Base-by-base conservation (phyloP, 2,113 vertebrate genomes). In the Empidonax alnorum region DNA sequence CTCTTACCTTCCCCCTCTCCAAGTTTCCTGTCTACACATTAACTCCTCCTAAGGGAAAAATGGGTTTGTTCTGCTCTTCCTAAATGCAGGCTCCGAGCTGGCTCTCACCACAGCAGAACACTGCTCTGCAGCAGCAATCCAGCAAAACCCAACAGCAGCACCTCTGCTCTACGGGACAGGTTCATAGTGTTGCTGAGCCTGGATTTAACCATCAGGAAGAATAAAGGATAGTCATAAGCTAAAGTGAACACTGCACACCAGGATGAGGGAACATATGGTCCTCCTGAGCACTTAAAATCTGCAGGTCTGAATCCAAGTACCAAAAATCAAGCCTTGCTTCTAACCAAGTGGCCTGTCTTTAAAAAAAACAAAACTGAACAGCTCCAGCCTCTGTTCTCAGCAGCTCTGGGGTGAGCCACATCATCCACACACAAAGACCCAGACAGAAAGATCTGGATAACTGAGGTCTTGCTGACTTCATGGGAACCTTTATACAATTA, bases 241-340 rank as follows among this genome's bases (percentile, higher is more conserved):
- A 6, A 52, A 76, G 71, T 23, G 69, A 69, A 62, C 74, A n/a
- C 14, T 5, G 4, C 37, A 41, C 56, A 12, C 53, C 1, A 5
- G 75, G 50, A 63, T 1, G 14, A 68, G 58, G 66, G 87, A 47
- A 44, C 0, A 0, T 7, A 7, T 11, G 61, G 56, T 56, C 47
- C 58, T 74, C 56, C 9, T 42, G 50, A 92, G 72, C 75, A 21
- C 50, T 77, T 55, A 24, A 20, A 42, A 42, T 30, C 71, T 55
- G 89, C 65, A 81, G 47, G 30, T 75, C 76, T 87, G 89, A 91
- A 35, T 72, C 47, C 4, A 93, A 88, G 94, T 94, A 96, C 87
- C 95, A 95, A 62, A 93, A 86, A 7, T 9, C 76, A 74, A 84
- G 61, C 65, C 79, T 55, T 47, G 52, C 58, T 55, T 30, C 65